These are phyloP conservation scores for Coregonus ussuriensis DNA, from an alignment of 2,797 vertebrate species.

Conservation along the genomic window DNA sequence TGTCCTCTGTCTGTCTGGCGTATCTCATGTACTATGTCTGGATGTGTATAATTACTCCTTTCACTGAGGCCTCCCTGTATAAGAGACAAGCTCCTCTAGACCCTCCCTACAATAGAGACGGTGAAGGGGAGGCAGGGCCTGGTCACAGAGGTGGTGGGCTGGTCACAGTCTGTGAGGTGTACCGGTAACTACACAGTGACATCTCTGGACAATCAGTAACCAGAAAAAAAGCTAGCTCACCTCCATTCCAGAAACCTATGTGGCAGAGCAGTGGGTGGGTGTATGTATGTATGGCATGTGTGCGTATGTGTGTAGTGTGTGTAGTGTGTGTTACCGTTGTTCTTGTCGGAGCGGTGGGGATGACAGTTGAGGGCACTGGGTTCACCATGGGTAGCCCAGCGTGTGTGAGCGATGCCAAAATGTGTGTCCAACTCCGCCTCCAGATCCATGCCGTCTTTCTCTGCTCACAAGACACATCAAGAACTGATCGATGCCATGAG, in stretches of 20 bases:
- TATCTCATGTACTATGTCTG: too few relatives aligned
- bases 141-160: too few relatives aligned
- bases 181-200: neutral
- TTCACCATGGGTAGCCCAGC: conserved; percentile 94
- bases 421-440: conserved; percentile 86
- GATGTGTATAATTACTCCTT: too few relatives aligned
- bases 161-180: too few relatives aligned
- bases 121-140: too few relatives aligned
- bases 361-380: conserved; percentile 92
- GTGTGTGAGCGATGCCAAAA: conserved; percentile 94
- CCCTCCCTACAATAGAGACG: too few relatives aligned
- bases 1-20: too few relatives aligned
- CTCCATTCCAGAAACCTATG: neutral
- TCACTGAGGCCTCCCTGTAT: too few relatives aligned
- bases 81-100: too few relatives aligned
- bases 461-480: conserved; percentile 62
- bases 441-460: conserved; percentile 86
- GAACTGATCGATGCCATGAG: neutral
- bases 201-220: neutral
- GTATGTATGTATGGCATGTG: neutral
- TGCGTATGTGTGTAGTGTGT: neutral
- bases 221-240: neutral
- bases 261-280: neutral
- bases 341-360: conserved; percentile 94
- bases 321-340: conserved; percentile 77